A percentile compares a stretch with the other conserved stretches of the same genome.
Conservation (phyloP, 2,888 invertebrate species). For the Andrena dorsata region DNA sequence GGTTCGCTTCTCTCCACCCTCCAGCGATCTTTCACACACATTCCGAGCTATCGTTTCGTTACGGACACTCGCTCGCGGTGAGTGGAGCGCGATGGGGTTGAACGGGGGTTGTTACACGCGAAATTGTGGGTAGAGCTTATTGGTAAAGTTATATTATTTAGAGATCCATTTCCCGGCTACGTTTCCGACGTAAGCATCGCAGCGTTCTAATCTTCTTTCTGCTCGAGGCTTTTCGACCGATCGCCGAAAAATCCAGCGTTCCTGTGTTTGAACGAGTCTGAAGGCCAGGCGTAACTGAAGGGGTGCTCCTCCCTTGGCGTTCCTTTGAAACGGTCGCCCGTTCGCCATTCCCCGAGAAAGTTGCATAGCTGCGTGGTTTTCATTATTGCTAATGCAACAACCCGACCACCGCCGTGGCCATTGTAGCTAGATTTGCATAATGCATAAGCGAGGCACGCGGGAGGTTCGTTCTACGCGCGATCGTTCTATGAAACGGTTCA, state of each 20-base stretch:
- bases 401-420: constrained; percentile 49
- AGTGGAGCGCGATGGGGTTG: not conserved
- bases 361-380: constrained; percentile 21
- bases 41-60: not conserved
- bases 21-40: not conserved
- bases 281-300: not conserved
- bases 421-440: constrained; percentile 65
- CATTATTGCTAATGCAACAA: constrained; percentile 61
- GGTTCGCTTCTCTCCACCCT: not conserved
- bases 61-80: not conserved
- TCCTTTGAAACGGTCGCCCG: no score
- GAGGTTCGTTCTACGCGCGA: constrained; percentile 25
- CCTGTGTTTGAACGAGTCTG: not conserved
- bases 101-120: no score
- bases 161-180: constrained; percentile 14
- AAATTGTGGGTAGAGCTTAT: not conserved
- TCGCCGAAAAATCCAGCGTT: not conserved
- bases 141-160: constrained; percentile 30
- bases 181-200: not conserved
- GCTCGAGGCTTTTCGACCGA: no score
- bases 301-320: not conserved
- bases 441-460: constrained; percentile 42
- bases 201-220: constrained; percentile 4
- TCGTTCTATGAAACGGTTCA: constrained; percentile 42
- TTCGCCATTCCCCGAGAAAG: not conserved